A percentile compares a stretch with the other conserved stretches of the same genome.
phyloP scores from a whole-genome alignment of 2,113 vertebrate species.

The Serinus canaria region DNA sequence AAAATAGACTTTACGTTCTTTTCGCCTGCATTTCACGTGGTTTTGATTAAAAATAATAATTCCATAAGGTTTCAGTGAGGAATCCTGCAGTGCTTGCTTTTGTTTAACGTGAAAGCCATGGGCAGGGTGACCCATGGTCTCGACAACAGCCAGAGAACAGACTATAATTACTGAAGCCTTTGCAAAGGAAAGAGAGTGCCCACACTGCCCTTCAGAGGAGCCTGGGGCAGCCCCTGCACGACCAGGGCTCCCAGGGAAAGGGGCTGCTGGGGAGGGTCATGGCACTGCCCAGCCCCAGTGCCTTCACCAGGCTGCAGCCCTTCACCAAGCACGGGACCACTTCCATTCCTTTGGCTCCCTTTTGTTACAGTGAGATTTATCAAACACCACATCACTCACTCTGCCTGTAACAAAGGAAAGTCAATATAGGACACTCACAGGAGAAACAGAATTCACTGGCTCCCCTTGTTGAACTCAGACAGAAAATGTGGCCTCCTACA shows the following conservation, averaged over 20 bases:
- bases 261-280: fast-evolving
- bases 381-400: background rate
- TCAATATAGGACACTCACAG: background rate
- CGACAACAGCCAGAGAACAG: background rate
- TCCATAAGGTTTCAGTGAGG: background rate
- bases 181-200: background rate
- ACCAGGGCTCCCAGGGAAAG: background rate
- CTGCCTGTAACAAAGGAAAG: background rate
- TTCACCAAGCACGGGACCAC: fast-evolving
- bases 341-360: background rate
- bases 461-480: background rate
- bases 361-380: background rate
- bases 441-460: background rate
- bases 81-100: background rate
- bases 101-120: background rate
- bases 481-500: background rate
- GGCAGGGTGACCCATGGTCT: background rate
- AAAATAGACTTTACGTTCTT: background rate
- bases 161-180: background rate
- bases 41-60: background rate
- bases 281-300: background rate
- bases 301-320: background rate
- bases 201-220: background rate
- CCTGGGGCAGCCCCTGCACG: background rate
- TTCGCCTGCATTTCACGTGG: background rate